Conservation (phyloP, 2,797 vertebrate species). For the Diplodus sargus region DNA sequence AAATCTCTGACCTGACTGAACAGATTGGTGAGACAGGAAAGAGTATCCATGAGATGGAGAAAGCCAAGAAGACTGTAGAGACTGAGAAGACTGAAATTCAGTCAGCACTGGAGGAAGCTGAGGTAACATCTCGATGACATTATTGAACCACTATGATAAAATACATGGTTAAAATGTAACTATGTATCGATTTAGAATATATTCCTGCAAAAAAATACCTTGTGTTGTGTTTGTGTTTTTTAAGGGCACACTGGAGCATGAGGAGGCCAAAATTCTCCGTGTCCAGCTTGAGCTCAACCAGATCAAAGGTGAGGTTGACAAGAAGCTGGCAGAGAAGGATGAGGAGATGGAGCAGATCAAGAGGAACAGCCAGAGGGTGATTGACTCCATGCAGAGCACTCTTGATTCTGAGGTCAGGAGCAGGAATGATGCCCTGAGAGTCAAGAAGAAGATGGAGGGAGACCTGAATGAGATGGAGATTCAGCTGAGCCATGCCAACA, state of each 20-base stretch:
- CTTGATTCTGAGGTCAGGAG: conserved; percentile 90
- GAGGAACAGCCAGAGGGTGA: conserved; percentile 87
- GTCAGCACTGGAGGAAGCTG: too few relatives aligned
- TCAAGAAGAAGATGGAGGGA: conserved; percentile 94
- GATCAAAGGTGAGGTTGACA: conserved; percentile 89
- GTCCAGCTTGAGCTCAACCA: conserved; percentile 91
- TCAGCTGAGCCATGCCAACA: conserved; percentile 90
- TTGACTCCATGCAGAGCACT: conserved; percentile 85
- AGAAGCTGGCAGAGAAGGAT: conserved; percentile 90
- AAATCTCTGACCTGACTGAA: too few relatives aligned
- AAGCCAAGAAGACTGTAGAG: conserved; percentile 86
- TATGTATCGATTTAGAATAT: too few relatives aligned
- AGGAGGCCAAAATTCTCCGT: conserved; percentile 90
- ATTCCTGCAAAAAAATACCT: too few relatives aligned
- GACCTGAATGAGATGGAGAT: conserved; percentile 92
- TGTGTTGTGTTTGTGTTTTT: too few relatives aligned
- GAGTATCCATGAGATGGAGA: too few relatives aligned
- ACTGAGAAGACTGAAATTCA: conserved; percentile 13
- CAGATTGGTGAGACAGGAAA: too few relatives aligned
- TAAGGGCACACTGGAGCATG: conserved; percentile 88
- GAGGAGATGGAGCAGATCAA: conserved; percentile 92
- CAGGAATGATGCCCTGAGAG: conserved; percentile 89
- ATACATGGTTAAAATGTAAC: too few relatives aligned
- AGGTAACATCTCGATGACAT: too few relatives aligned
- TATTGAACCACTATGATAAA: too few relatives aligned